A percentile compares a stretch with the other conserved stretches of the same genome.
Conservation (phyloP, 92 coral and sea anemone genomes). For the Pocillopora grandis region DNA sequence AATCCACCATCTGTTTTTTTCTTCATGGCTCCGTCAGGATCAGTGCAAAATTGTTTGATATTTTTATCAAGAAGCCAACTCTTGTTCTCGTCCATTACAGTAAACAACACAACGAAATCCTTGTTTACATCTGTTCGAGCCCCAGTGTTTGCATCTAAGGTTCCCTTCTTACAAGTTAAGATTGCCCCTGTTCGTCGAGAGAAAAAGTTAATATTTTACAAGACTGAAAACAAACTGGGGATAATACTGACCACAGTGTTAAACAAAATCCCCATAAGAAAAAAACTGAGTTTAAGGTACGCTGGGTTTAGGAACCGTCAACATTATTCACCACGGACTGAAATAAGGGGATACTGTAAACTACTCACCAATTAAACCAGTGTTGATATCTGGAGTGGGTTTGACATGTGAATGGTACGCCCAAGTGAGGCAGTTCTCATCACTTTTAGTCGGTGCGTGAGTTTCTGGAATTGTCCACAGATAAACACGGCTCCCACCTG, state of each 20-base stretch:
- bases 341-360: background rate
- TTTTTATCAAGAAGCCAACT: conserved; percentile 74
- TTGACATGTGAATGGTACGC: conserved; percentile 72
- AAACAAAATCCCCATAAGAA: too few relatives aligned
- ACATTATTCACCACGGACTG: background rate
- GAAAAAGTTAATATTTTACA: too few relatives aligned
- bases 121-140: conserved; percentile 56
- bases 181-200: conserved; percentile 45
- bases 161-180: conserved; percentile 69
- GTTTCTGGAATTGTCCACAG: conserved; percentile 58
- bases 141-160: conserved; percentile 28
- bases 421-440: conserved; percentile 75
- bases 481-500: conserved; percentile 45
- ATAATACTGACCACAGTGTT: too few relatives aligned
- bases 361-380: conserved; percentile 70
- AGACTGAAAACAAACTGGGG: too few relatives aligned
- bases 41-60: conserved; percentile 48
- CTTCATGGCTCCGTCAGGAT: conserved; percentile 35
- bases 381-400: conserved; percentile 59
- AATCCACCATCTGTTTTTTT: conserved; percentile 55
- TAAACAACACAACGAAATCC: conserved; percentile 59
- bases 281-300: too few relatives aligned
- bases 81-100: conserved; percentile 71
- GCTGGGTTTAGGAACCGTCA: background rate
- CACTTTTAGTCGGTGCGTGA: conserved; percentile 67